Evolutionary conservation across 2,888 invertebrate species (phyloP), one percentile per base, ranked within the genome.

Genomic region (Ceriagrion tenellum): DNA sequence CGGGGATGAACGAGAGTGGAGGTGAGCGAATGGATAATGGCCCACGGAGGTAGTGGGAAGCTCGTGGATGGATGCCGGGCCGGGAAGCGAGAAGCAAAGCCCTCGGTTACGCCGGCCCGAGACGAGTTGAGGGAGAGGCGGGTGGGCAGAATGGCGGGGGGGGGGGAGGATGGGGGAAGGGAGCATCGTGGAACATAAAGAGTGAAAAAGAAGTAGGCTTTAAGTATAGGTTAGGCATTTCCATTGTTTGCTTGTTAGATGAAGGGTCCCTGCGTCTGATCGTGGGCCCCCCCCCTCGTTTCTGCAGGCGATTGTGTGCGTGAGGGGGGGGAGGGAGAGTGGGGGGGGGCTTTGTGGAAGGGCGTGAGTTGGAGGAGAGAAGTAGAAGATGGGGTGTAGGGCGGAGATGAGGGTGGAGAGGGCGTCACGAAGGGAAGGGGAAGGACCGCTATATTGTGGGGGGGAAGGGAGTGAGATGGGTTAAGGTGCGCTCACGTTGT

Each of bases 161-260:
- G 47, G 40, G 3, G 23, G 63, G 40, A 16, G 35, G 18, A 30
- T 20, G 30, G 55, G 56, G 18, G 18, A n/a, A 56, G 47, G 56
- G 59, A 30, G 59, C 55, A 90, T n/a, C 55, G 90, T 56, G 90
- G 59, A 59, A 91, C 26, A 59, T 91, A 91, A 91, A 91, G 91
- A 91, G 91, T 91, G 91, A 69, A 69, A 91, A 91, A 91, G 91
- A 91, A 91, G 91, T 91, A 91, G 91, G 91, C 63, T 91, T 91
- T 91, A 91, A 91, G 91, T 91, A 91, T 91, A 91, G 91, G 91
- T 91, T 91, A 63, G 91, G 91, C 63, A 91, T 91, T 91, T 91
- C 91, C 91, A 91, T 91, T 91, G 91, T 91, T 91, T 91, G 91
- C 91, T 91, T 91, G 91, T 91, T 91, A 91, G 91, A 91, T 91